Conservation (phyloP, 1,140 invertebrate genomes). For the Drosophila bocqueti region DNA sequence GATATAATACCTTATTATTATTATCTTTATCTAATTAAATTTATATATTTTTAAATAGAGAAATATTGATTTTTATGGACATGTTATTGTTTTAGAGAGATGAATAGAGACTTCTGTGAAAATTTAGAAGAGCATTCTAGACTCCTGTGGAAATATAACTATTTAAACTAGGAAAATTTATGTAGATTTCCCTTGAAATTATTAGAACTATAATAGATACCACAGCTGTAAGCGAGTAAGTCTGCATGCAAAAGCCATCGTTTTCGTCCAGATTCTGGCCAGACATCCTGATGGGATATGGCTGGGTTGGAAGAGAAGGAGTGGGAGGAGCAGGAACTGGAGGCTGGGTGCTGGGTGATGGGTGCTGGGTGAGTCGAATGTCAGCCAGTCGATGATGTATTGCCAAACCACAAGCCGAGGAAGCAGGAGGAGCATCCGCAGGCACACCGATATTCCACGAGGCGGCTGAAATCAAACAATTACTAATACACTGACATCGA, state of each 20-base stretch:
- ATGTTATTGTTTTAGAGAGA: neutral
- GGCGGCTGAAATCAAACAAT: constrained; percentile 60
- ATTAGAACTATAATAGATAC: constrained; percentile 10
- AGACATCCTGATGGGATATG: constrained; percentile 41
- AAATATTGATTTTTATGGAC: neutral
- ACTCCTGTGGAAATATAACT: neutral
- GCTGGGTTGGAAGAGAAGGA: neutral
- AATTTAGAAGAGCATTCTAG: too few relatives aligned
- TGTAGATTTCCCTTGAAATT: neutral
- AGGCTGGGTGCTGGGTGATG: constrained; percentile 2
- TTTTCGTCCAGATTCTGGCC: constrained; percentile 38
- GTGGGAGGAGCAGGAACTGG: neutral
- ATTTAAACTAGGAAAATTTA: too few relatives aligned
- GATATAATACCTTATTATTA: too few relatives aligned
- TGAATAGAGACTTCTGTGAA: neutral
- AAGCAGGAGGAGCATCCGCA: constrained; percentile 34
- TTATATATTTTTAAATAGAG: too few relatives aligned
- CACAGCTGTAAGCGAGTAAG: constrained; percentile 6
- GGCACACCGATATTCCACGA: constrained; percentile 11
- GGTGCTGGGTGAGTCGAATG: constrained; percentile 17
- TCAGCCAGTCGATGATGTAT: constrained; percentile 76
- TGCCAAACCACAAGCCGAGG: constrained; percentile 70
- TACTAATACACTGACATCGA: constrained; percentile 68
- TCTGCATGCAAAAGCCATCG: constrained; percentile 22
- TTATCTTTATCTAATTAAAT: too few relatives aligned